Percentiles rank a stretch among this genome's conserved stretches.
phyloP scores from a whole-genome alignment of 2,797 vertebrate genomes.

The Cuculus canorus region DNA sequence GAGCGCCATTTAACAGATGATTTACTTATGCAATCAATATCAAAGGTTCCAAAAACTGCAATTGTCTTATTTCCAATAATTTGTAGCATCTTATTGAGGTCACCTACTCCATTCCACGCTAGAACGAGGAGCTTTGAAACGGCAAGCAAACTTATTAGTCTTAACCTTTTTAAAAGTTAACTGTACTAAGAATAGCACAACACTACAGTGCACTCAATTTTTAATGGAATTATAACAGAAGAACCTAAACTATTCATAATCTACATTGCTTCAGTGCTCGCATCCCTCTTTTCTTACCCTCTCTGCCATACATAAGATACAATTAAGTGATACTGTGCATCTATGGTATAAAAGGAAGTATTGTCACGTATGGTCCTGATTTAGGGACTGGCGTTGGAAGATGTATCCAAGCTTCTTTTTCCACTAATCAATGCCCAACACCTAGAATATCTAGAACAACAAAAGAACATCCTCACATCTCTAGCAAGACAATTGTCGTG shows the following conservation, averaged over 20 bases:
- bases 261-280: not conserved
- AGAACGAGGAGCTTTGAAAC: conserved; percentile 26
- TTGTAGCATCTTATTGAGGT: conserved; percentile 14
- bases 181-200: conserved; percentile 57
- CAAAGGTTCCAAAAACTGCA: conserved; percentile 59
- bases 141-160: conserved; percentile 21
- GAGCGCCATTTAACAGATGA: conserved; percentile 48
- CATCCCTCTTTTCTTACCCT: not conserved
- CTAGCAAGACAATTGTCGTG: not conserved
- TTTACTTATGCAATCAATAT: conserved; percentile 61
- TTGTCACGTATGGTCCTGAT: not conserved
- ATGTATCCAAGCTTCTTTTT: not conserved
- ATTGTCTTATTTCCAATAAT: conserved; percentile 57
- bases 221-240: conserved; percentile 62
- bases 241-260: conserved; percentile 24
- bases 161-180: conserved; percentile 63
- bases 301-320: not conserved
- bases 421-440: not conserved
- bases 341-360: not conserved
- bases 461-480: too few species aligned
- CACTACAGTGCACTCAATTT: conserved; percentile 52
- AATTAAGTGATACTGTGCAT: not conserved
- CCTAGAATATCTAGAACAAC: not conserved
- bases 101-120: not conserved
- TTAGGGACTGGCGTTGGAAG: not conserved